Conservation (phyloP, 2,888 invertebrate genomes). For the Leucozona laternaria region DNA sequence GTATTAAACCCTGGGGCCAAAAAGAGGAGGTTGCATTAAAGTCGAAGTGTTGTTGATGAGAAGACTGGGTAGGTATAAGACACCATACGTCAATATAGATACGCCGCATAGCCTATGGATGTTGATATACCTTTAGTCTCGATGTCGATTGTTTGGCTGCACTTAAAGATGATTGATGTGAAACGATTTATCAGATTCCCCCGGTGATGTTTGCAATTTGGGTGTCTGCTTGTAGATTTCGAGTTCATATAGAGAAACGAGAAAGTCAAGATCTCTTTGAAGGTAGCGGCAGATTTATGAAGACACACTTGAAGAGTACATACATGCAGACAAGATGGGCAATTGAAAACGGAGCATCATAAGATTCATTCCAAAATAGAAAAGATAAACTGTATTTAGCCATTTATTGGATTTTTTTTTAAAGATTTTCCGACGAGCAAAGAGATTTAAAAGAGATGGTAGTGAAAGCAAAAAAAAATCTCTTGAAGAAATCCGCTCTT, state of each 20-base stretch:
- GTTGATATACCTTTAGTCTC: conserved; percentile 13
- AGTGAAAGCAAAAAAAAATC: background rate
- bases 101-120: background rate
- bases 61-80: conserved; percentile 29
- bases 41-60: conserved; percentile 49
- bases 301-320: background rate
- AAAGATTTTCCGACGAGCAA: background rate
- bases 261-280: conserved; percentile 60
- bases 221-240: conserved; percentile 17
- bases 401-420: background rate
- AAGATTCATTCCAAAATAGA: background rate
- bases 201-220: conserved; percentile 63
- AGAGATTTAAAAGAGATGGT: background rate
- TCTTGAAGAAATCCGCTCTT: background rate
- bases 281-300: conserved; percentile 35
- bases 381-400: background rate
- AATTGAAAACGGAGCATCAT: background rate
- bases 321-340: conserved; percentile 1
- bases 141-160: conserved; percentile 64
- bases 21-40: conserved; percentile 48
- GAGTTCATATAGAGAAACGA: conserved; percentile 21
- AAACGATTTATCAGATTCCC: conserved; percentile 68
- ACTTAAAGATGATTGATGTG: conserved; percentile 72
- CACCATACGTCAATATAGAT: too few relatives aligned
- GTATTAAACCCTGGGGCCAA: conserved; percentile 60